Evolutionary conservation across 2,888 invertebrate genomes (phyloP), one percentile per base, ranked within the genome.

Genomic region (Margaritifera margaritifera): DNA sequence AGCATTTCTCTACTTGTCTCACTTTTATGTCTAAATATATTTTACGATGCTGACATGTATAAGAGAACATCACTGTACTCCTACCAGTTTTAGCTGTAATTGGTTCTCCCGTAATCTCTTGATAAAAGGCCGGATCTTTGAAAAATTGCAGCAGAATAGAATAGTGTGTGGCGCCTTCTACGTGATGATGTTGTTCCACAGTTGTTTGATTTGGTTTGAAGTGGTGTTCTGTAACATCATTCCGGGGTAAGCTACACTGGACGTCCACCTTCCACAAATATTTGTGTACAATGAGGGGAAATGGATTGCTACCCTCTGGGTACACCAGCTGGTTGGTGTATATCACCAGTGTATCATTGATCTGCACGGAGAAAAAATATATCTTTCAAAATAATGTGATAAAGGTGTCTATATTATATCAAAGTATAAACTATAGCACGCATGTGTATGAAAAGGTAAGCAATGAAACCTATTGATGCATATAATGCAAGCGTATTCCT

Each of bases 251-350:
- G 25, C 75, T 71, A 66, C 80, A 80, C 8, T 69, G 68, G 0
- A 80, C 60, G n/a, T 76, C 75, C 11, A 76, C 75, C 62, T 69
- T 70, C 80, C 80, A 80, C 18, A 75, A 55, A 50, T 77, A 80
- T 1, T 72, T 68, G 19, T 74, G 67, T 19, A 80, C 71, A 24
- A 78, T 69, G 15, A 80, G 22, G 3, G 80, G 80, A 52, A 78
- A 76, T 50, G 80, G 74, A 1, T 54, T 62, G 25, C 25, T 57
- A 6, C 75, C 64, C 58, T 80, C 78, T 4, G 78, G 80, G 54
- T 78, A 77, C 27, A 80, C 61, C 24, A 80, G 24, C 20, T 72
- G 58, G 56, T 80, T 80, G 11, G 56, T 61, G 51, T 80, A 78
- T 18, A 75, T 31, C 4, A 80, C 66, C 25, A 62, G 66, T 27